phyloP scores from a whole-genome alignment of 2,113 vertebrate species.

The Lepus timidus region DNA sequence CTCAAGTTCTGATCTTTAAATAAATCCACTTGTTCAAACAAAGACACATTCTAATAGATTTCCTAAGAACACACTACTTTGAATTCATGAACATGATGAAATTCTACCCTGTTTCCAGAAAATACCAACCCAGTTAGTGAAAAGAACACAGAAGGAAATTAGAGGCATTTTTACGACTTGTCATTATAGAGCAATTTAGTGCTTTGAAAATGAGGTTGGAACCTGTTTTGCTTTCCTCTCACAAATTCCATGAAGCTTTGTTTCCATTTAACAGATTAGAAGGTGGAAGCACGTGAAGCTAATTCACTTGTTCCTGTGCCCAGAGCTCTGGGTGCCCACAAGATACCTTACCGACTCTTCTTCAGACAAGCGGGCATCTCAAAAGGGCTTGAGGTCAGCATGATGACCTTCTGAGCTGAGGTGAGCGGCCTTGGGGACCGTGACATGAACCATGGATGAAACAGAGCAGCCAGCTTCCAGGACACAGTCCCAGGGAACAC shows the following conservation, averaged over 20 bases:
- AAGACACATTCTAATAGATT: constrained; percentile 55
- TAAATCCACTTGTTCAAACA: constrained; percentile 60
- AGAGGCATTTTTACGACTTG: constrained; percentile 47
- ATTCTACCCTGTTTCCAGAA: constrained; percentile 22
- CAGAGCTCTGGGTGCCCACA: neutral
- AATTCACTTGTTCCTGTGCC: neutral
- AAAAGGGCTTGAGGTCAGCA: neutral
- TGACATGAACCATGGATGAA: neutral
- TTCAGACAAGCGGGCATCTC: neutral
- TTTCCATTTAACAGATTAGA: constrained; percentile 55
- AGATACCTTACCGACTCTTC: neutral
- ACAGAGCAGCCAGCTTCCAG: neutral
- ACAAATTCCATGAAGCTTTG: constrained; percentile 11
- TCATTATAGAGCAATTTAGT: neutral
- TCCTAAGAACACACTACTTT: constrained; percentile 21
- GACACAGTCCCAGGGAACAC: neutral
- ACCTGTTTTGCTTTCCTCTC: constrained; percentile 45
- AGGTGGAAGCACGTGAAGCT: neutral
- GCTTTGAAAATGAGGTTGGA: constrained; percentile 38
- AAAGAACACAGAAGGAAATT: constrained; percentile 15
- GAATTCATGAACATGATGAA: constrained; percentile 51
- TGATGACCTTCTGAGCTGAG: neutral
- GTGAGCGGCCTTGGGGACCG: neutral
- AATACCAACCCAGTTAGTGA: neutral
- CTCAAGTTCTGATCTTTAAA: constrained; percentile 49